Evolutionary conservation across 1,140 invertebrate genomes (phyloP).

Genomic region (Polypedilum vanderplanki): DNA sequence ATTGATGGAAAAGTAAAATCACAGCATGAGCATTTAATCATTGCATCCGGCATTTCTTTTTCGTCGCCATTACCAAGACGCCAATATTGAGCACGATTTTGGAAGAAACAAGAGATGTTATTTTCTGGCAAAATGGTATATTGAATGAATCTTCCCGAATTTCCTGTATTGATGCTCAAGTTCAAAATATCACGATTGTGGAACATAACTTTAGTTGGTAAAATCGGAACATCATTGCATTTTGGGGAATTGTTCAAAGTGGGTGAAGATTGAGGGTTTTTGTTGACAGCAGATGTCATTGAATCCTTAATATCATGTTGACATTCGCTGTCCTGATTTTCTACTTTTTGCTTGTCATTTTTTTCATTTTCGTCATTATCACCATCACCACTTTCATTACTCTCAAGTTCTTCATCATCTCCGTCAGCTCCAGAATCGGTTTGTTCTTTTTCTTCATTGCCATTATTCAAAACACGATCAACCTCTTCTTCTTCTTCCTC

Average conservation of each 20-base stretch:
- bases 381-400: neutral
- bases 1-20: conserved; percentile 11
- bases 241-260: too few species aligned
- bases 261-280: neutral
- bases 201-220: neutral
- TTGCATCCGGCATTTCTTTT: neutral
- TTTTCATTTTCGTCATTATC: neutral
- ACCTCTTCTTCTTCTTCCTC: neutral
- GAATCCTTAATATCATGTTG: neutral
- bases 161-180: neutral
- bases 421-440: neutral
- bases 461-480: neutral
- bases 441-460: neutral
- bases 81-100: conserved; percentile 25
- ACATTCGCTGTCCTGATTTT: neutral
- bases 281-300: neutral
- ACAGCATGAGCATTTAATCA: conserved; percentile 3
- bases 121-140: neutral
- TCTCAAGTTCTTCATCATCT: neutral
- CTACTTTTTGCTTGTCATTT: neutral
- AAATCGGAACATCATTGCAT: neutral
- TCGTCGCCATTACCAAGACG: neutral
- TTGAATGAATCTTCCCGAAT: neutral
- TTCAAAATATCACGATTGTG: neutral
- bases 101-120: neutral